A percentile compares a stretch with the other conserved stretches of the same genome.
phyloP scores from a whole-genome alignment of 2,888 invertebrate genomes.

The Lucinisca nassula region DNA sequence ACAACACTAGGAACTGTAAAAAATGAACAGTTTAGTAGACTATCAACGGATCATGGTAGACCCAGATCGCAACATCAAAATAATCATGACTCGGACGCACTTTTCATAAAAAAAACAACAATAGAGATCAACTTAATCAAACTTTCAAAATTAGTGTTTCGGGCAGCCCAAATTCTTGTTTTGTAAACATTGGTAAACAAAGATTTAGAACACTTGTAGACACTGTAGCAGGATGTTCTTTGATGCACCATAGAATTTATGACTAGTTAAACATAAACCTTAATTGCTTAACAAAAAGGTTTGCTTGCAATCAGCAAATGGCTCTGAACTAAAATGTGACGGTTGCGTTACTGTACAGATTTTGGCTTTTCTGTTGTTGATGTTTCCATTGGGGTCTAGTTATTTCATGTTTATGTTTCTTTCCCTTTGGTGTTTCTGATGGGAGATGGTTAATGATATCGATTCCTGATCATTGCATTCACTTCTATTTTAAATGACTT shows the following conservation, averaged over 20 bases:
- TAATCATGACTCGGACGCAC: conserved; percentile 25
- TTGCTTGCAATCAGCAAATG: no score
- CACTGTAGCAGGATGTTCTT: no score
- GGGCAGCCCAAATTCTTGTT: no score
- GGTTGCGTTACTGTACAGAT: neutral
- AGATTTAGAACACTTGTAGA: no score
- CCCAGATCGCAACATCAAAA: neutral
- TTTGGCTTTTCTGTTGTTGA: neutral
- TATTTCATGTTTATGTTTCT: no score
- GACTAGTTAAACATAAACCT: neutral
- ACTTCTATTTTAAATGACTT: no score
- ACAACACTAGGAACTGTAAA: neutral
- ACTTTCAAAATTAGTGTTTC: neutral
- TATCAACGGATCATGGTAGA: neutral
- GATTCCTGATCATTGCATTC: no score
- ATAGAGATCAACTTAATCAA: neutral
- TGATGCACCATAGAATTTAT: neutral
- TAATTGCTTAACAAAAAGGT: neutral
- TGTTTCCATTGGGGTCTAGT: no score
- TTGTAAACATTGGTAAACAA: no score
- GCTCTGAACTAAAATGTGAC: no score
- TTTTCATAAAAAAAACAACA: conserved; percentile 4
- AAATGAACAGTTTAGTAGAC: neutral
- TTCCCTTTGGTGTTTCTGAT: no score
- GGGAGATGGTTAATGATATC: no score